Percentiles rank a stretch among this genome's conserved stretches.
phyloP scores from a whole-genome alignment of 2,113 vertebrate species.

The Gambusia affinis region DNA sequence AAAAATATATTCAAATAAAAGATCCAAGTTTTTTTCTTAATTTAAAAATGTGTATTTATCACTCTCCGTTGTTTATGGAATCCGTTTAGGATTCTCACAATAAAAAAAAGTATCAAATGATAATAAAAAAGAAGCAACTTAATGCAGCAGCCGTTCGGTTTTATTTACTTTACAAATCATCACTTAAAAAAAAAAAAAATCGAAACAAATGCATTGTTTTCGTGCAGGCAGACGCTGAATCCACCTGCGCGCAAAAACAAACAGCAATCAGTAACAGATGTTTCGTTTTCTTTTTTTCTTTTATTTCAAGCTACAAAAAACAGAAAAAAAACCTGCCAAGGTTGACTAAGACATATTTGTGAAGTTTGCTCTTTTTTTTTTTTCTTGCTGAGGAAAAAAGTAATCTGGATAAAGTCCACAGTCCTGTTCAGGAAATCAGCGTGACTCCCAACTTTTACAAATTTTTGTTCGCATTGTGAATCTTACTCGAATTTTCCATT shows the following conservation, averaged over 20 bases:
- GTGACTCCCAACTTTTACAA: neutral
- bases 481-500: conserved; percentile 1
- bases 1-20: neutral
- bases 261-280: neutral
- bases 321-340: neutral
- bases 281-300: neutral
- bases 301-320: neutral
- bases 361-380: neutral
- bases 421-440: neutral
- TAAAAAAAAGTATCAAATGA: too few species aligned
- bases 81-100: neutral
- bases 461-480: conserved; percentile 11
- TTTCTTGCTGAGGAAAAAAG: conserved; percentile 19
- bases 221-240: neutral
- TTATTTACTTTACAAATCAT: conserved; percentile 1
- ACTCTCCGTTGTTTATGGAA: neutral
- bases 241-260: conserved; percentile 4
- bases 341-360: neutral
- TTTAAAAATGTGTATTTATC: neutral
- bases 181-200: neutral
- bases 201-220: neutral
- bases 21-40: too few species aligned
- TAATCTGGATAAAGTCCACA: neutral
- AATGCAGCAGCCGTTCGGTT: neutral
- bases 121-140: neutral